These are phyloP conservation scores for Rhamnusium bicolor DNA, from an alignment of 2,888 invertebrate genomes.

Conservation along the genomic window DNA sequence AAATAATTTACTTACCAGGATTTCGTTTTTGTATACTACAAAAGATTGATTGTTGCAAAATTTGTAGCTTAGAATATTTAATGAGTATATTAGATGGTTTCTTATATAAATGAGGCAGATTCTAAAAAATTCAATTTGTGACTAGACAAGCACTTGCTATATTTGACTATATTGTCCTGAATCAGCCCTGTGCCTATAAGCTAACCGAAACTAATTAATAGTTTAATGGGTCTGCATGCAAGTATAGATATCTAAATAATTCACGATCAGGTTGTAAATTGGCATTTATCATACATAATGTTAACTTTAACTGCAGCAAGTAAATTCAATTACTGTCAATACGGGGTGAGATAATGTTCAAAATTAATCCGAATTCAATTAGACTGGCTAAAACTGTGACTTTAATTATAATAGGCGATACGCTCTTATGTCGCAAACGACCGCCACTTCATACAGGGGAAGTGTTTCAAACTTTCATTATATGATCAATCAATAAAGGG, in stretches of 20 bases:
- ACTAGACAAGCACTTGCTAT: no score
- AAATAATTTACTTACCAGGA: no score
- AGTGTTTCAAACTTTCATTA: constrained; percentile 19
- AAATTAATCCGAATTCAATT: constrained; percentile 62
- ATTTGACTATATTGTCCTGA: no score
- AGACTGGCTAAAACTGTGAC: constrained; percentile 50
- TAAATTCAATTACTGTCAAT: constrained; percentile 69
- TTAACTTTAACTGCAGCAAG: constrained; percentile 68
- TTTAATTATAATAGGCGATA: constrained; percentile 42
- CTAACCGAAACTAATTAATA: constrained; percentile 63
- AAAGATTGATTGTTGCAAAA: no score
- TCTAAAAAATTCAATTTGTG: no score
- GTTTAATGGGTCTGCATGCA: constrained; percentile 65
- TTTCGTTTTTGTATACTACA: no score
- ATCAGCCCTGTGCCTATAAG: constrained; percentile 25
- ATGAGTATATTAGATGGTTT: no score
- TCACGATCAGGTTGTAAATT: constrained; percentile 68
- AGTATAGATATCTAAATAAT: constrained; percentile 67
- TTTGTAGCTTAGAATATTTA: no score
- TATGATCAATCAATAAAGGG: constrained; percentile 1
- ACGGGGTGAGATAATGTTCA: constrained; percentile 55
- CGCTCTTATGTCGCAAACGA: constrained; percentile 40
- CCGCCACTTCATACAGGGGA: constrained; percentile 6
- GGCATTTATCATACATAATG: constrained; percentile 70
- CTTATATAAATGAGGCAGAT: no score